Evolutionary conservation across 2,113 vertebrate genomes (phyloP).

Genomic region (Ivindomyrus marchei): DNA sequence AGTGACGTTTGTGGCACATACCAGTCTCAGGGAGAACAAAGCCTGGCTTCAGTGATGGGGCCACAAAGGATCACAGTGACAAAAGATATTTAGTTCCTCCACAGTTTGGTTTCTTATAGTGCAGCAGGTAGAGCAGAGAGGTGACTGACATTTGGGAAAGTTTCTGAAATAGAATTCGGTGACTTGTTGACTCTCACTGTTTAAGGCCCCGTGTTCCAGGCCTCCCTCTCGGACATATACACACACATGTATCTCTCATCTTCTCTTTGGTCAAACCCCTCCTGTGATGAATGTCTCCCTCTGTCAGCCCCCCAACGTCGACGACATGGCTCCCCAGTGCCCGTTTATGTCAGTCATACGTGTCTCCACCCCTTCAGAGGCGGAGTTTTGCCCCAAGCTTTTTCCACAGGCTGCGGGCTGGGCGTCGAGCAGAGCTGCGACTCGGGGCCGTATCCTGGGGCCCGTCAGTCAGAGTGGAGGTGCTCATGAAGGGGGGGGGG

Average conservation of each 20-base stretch:
- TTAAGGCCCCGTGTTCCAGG: neutral
- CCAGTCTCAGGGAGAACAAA: constrained; percentile 72
- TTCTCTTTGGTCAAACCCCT: neutral
- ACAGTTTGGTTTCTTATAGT: neutral
- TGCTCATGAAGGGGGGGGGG: constrained; percentile 11
- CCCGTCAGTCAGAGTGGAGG: neutral
- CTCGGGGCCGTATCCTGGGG: neutral
- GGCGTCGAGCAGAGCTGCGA: neutral
- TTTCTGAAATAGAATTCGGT: neutral
- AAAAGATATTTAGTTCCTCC: neutral
- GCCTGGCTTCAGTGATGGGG: constrained; percentile 12
- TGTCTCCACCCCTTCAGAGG: neutral
- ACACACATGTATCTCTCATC: neutral
- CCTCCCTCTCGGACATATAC: neutral
- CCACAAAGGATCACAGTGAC: neutral
- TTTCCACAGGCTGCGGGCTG: neutral
- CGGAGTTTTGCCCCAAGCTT: neutral
- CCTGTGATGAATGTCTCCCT: neutral
- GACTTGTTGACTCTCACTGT: neutral
- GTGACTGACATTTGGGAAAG: neutral
- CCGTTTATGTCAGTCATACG: neutral
- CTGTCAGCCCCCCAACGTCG: neutral
- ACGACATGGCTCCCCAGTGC: neutral
- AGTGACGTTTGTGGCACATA: constrained; percentile 80
- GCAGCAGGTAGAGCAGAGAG: neutral